These are phyloP conservation scores for Nipponacmea schrenckii DNA, from an alignment of 2,888 invertebrate genomes.

Conservation along the genomic window DNA sequence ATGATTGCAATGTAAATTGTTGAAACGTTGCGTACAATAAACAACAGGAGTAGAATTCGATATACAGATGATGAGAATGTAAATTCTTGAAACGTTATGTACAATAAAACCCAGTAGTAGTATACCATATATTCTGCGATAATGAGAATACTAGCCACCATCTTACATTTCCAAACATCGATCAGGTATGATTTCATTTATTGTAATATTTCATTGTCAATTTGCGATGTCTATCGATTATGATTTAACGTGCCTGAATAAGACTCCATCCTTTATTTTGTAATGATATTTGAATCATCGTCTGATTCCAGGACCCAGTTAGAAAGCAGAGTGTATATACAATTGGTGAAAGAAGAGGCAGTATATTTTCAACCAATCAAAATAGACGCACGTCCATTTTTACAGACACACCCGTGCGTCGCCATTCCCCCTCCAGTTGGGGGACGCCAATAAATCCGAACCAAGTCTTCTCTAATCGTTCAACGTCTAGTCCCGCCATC, in stretches of 20 bases:
- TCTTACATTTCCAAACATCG: no score
- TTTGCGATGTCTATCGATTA: neutral
- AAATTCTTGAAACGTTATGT: no score
- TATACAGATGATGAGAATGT: no score
- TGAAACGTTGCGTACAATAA: no score
- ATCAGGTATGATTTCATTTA: no score
- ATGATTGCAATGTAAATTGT: no score
- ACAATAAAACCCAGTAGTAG: no score
- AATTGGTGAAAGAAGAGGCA: slow-evolving; percentile 16
- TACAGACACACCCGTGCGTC: neutral
- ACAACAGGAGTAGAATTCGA: no score
- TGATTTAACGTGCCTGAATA: neutral
- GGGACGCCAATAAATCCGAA: neutral
- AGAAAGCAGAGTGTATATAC: slow-evolving; percentile 2
- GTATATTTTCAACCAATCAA: slow-evolving; percentile 30
- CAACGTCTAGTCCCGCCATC: neutral
- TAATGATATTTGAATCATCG: no score
- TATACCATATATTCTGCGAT: no score
- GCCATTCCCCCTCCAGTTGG: neutral
- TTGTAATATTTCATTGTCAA: no score
- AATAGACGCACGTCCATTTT: slow-evolving; percentile 14
- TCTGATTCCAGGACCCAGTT: neutral
- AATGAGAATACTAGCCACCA: no score
- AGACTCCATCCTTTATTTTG: neutral
- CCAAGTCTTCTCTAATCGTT: neutral